A percentile compares a stretch with the other conserved stretches of the same genome.
phyloP scores from a whole-genome alignment of 2,888 invertebrate genomes.

The Phalera bucephala region DNA sequence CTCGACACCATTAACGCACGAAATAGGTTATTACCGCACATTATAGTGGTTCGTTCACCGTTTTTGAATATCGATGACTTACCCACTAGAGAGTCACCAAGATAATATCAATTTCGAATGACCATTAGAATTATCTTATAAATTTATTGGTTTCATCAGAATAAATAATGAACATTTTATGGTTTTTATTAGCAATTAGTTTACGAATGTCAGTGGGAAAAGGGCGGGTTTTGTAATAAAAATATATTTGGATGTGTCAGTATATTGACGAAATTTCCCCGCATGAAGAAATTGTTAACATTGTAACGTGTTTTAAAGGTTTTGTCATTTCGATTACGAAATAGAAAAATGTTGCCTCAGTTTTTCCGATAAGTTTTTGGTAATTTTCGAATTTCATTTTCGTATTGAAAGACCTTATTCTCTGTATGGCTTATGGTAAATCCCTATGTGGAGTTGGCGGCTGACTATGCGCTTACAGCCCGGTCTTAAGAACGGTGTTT shows the following conservation, averaged over 20 bases:
- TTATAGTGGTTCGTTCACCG: not conserved
- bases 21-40: too few relatives aligned
- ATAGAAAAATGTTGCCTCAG: too few relatives aligned
- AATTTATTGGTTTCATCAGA: constrained; percentile 5
- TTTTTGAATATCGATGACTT: not conserved
- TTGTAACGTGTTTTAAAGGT: too few relatives aligned
- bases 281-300: constrained; percentile 5
- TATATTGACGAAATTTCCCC: constrained; percentile 19
- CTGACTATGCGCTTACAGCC: too few relatives aligned
- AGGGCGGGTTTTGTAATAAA: constrained; percentile 23
- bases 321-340: too few relatives aligned
- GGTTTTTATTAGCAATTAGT: constrained; percentile 8
- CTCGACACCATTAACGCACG: not conserved
- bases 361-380: too few relatives aligned
- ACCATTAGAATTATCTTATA: not conserved
- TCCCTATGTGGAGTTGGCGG: too few relatives aligned
- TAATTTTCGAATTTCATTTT: too few relatives aligned
- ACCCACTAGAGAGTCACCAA: constrained; percentile 3
- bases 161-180: constrained; percentile 7
- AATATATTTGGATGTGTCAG: constrained; percentile 7
- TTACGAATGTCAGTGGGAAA: constrained; percentile 9
- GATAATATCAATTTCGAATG: not conserved
- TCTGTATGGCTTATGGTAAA: too few relatives aligned
- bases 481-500: too few relatives aligned
- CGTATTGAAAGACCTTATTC: too few relatives aligned